Evolutionary conservation across 2,797 vertebrate genomes (phyloP).

Genomic region (Mus spretus): DNA sequence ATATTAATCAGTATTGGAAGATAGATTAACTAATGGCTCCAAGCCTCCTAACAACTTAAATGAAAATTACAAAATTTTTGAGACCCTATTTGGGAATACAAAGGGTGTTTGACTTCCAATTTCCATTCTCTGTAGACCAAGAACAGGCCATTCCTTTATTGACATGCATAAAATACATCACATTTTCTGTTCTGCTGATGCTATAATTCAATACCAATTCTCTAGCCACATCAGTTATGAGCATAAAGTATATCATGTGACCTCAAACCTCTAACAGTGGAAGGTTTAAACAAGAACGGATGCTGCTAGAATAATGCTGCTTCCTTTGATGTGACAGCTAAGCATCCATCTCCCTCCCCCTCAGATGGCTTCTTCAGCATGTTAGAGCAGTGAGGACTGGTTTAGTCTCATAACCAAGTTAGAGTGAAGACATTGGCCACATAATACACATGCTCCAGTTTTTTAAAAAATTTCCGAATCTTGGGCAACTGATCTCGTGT

Average conservation of each 20-base stretch:
- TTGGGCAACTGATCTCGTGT: slow-evolving; percentile 93
- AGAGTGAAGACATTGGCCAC: slow-evolving; percentile 91
- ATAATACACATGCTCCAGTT: slow-evolving; percentile 23
- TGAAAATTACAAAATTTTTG: slow-evolving; percentile 92
- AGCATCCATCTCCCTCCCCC: slow-evolving; percentile 89
- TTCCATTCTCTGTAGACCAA: slow-evolving; percentile 95
- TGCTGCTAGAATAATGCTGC: slow-evolving; percentile 89
- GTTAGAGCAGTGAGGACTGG: slow-evolving; percentile 92
- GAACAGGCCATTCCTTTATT: slow-evolving; percentile 96
- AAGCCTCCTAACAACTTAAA: slow-evolving; percentile 93
- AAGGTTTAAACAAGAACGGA: slow-evolving; percentile 90
- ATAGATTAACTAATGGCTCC: slow-evolving; percentile 97
- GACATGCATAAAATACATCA: slow-evolving; percentile 99
- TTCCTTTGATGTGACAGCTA: slow-evolving; percentile 89
- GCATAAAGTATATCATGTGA: slow-evolving; percentile 91
- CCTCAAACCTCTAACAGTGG: slow-evolving; percentile 91
- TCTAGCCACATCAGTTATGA: slow-evolving; percentile 92
- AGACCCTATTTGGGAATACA: slow-evolving; percentile 93
- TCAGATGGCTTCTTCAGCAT: slow-evolving; percentile 92
- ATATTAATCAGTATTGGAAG: slow-evolving; percentile 96
- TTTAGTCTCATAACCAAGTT: slow-evolving; percentile 92
- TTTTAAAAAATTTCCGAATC: slow-evolving; percentile 91
- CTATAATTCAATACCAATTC: slow-evolving; percentile 93
- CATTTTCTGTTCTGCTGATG: slow-evolving; percentile 94
- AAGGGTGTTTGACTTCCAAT: slow-evolving; percentile 92